Evolutionary conservation across 2,888 invertebrate genomes (phyloP), one percentile per base, ranked within the genome.

Genomic region (Pemphredon lugubris): DNA sequence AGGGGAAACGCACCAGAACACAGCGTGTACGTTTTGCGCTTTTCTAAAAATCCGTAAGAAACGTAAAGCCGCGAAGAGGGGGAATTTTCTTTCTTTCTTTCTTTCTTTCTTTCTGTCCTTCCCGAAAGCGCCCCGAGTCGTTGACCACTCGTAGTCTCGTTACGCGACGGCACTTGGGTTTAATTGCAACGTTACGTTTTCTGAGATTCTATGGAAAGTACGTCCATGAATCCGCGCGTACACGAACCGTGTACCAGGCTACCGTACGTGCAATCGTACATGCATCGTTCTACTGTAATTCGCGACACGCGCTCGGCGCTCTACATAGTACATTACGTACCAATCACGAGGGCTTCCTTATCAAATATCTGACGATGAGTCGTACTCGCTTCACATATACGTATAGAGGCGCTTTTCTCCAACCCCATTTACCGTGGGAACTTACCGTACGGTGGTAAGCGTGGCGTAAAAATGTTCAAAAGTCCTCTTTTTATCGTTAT

Each of bases 311-410:
- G 42, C 61, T 16, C 11, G 21, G 32, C 16, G 47, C 16, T 16
- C 37, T 47, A 48, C n/a, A n/a, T n/a, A n/a, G n/a, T n/a, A n/a
- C 37, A 47, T 59, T 53, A 66, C 55, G 30, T 55, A 42, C 59
- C 59, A 59, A 66, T 58, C 66, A 40, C 59, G 23, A 9, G 18
- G 54, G 54, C 55, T 67, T 61, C 67, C 67, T 67, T 61, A 67
- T 67, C 48, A 23, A 66, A 66, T 66, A 59, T 53, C 66, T 59
- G 51, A 45, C 37, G 45, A 26, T 39, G 48, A 54, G 40, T 26
- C n/a, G 14, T 23, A 39, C 53, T 34, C 40, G 48, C 47, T 42
- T 54, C 45, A 54, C 55, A 32, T 44, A 37, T 26, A 30, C 30
- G 20, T 34, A n/a, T n/a, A 40, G 16, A 18, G 39, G 39, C 23